Conservation (phyloP, 2,113 vertebrate species). For the Amazona guildingii region DNA sequence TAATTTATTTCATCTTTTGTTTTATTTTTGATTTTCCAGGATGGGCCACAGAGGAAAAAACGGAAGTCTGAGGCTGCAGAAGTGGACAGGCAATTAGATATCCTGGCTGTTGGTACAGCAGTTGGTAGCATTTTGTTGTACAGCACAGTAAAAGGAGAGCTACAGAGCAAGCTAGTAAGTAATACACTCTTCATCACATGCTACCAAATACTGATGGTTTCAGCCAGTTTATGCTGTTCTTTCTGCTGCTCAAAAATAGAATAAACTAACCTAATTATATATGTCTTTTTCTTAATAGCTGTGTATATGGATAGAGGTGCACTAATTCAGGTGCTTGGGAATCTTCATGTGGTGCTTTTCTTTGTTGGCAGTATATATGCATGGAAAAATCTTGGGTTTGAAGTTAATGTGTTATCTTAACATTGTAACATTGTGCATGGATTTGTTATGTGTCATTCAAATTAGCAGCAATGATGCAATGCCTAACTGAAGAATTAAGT, state of each 20-base stretch:
- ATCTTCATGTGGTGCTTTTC: background rate
- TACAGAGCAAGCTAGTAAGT: constrained; percentile 94
- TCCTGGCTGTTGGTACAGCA: constrained; percentile 94
- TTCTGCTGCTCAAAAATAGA: background rate
- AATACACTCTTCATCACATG: background rate
- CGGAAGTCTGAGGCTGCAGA: constrained; percentile 88
- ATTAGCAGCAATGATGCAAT: background rate
- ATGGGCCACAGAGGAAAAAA: constrained; percentile 94
- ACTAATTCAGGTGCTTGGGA: background rate
- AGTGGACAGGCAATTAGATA: constrained; percentile 82
- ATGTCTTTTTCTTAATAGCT: background rate
- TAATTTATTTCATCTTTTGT: background rate
- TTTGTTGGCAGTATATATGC: background rate
- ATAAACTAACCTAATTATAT: background rate
- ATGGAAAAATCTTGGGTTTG: background rate
- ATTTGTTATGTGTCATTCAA: background rate
- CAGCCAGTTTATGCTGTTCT: background rate
- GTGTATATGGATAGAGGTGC: background rate
- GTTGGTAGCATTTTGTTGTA: constrained; percentile 94
- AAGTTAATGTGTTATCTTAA: background rate
- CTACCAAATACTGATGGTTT: background rate
- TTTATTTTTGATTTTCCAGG: constrained; percentile 70
- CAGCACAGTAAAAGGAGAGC: constrained; percentile 90
- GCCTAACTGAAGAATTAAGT: background rate
- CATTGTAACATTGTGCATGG: rapidly evolving